phyloP scores from a whole-genome alignment of 2,797 vertebrate species.

The Pangasius macronema region DNA sequence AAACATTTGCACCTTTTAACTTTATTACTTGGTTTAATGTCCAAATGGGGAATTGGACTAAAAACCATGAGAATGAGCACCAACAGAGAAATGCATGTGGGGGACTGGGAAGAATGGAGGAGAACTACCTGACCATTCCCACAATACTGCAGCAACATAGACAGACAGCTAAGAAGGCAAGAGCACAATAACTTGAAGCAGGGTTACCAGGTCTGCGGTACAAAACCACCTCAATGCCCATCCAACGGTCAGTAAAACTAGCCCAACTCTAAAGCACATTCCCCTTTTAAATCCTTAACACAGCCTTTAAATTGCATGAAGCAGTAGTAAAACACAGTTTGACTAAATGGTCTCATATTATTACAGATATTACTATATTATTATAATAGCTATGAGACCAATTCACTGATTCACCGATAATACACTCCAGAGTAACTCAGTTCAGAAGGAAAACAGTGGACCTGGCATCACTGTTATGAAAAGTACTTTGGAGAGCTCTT shows the following conservation, averaged over 20 bases:
- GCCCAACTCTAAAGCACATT: background rate
- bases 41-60: slow-evolving; percentile 30
- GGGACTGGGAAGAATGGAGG: slow-evolving; percentile 56
- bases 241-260: background rate
- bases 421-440: background rate
- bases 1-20: slow-evolving; percentile 53
- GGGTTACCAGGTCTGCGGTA: background rate
- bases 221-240: background rate
- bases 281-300: background rate
- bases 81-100: slow-evolving; percentile 34
- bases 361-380: slow-evolving; percentile 11
- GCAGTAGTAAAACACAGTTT: background rate
- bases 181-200: background rate
- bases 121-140: slow-evolving; percentile 31
- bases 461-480: background rate
- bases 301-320: background rate
- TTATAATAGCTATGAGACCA: background rate
- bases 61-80: slow-evolving; percentile 36
- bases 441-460: background rate
- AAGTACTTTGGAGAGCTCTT: slow-evolving; percentile 5
- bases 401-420: background rate
- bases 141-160: slow-evolving; percentile 7
- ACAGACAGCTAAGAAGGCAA: background rate
- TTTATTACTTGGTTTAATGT: slow-evolving; percentile 54
- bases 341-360: background rate